Percentiles rank a stretch among this genome's conserved stretches.
Evolutionary conservation across 2,888 invertebrate genomes (phyloP).

Genomic region (Cryptocephalus primarius): DNA sequence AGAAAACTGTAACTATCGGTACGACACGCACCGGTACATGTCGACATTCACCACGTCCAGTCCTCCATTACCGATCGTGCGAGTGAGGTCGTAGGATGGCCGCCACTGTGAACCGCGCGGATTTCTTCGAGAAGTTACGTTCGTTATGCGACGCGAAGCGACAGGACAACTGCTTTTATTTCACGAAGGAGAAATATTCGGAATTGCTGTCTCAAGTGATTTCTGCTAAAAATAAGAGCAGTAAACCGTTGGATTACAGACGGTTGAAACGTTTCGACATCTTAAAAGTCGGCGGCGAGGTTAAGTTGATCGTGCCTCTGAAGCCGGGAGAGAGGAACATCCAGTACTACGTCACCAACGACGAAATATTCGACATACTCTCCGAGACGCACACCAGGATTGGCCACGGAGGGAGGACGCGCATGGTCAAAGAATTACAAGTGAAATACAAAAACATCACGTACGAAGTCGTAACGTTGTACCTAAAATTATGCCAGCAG

Average conservation of each 20-base stretch:
- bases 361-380: conserved; percentile 21
- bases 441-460: conserved; percentile 23
- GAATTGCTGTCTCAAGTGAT: conserved; percentile 19
- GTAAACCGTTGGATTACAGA: conserved; percentile 15
- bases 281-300: conserved; percentile 17
- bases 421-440: conserved; percentile 22
- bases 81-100: conserved; percentile 14
- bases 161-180: conserved; percentile 21
- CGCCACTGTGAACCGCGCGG: conserved; percentile 15
- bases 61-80: too few species aligned
- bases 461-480: conserved; percentile 19
- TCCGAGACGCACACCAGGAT: conserved; percentile 19
- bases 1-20: too few species aligned
- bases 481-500: conserved; percentile 18
- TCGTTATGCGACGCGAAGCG: conserved; percentile 16
- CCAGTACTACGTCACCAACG: conserved; percentile 17
- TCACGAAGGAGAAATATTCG: conserved; percentile 17
- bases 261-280: conserved; percentile 18
- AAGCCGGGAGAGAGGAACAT: conserved; percentile 16
- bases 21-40: too few species aligned
- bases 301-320: conserved; percentile 18
- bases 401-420: conserved; percentile 22
- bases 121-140: conserved; percentile 16
- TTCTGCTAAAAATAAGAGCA: conserved; percentile 20
- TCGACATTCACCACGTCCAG: too few species aligned